Evolutionary conservation across 2,113 vertebrate genomes (phyloP).

Genomic region (Paradisaea rubra): DNA sequence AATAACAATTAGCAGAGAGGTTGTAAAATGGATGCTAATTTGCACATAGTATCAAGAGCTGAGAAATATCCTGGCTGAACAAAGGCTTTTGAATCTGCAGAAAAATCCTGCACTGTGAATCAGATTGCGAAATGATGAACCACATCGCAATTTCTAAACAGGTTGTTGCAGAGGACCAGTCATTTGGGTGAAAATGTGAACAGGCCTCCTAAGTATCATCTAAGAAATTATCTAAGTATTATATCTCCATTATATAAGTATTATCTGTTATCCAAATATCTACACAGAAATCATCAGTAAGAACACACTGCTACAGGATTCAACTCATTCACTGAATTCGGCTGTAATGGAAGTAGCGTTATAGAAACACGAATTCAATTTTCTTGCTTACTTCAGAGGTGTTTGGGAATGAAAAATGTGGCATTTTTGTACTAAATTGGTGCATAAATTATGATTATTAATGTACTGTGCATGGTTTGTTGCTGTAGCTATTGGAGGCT

Average conservation of each 20-base stretch:
- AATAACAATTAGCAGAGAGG: conserved; percentile 26
- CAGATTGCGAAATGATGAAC: background rate
- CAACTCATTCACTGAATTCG: background rate
- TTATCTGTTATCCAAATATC: background rate
- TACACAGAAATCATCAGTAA: background rate
- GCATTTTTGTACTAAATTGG: background rate
- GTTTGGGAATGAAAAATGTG: background rate
- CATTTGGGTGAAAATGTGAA: background rate
- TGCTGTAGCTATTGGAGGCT: background rate
- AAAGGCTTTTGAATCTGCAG: background rate
- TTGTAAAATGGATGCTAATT: conserved; percentile 35
- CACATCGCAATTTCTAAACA: background rate
- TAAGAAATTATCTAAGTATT: background rate
- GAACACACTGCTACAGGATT: background rate
- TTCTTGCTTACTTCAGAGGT: background rate
- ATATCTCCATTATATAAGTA: background rate
- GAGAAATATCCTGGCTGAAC: background rate
- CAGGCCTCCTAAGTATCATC: background rate
- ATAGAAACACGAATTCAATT: background rate
- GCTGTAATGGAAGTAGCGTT: background rate
- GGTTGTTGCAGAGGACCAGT: background rate
- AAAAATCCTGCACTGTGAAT: background rate
- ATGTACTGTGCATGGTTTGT: background rate
- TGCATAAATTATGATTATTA: background rate
- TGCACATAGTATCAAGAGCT: background rate